A percentile compares a stretch with the other conserved stretches of the same genome.
Conservation (phyloP, 2,888 invertebrate species). For the Chloromyia formosa region DNA sequence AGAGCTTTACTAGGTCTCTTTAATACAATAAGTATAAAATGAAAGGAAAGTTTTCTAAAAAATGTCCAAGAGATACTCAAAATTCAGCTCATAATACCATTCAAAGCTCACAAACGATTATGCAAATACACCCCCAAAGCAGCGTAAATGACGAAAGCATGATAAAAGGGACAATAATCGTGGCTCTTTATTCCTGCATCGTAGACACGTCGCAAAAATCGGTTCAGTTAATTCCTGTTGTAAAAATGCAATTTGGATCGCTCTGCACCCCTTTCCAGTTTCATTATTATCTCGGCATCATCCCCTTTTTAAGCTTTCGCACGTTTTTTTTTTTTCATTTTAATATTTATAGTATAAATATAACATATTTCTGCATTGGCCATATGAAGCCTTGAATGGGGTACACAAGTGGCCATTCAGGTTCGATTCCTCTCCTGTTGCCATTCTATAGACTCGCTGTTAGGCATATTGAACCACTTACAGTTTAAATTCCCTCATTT, state of each 20-base stretch:
- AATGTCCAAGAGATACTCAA: too few species aligned
- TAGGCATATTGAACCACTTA: not conserved
- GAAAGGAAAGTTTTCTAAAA: too few species aligned
- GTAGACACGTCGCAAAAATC: not conserved
- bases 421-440: not conserved
- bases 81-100: too few species aligned
- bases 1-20: too few species aligned
- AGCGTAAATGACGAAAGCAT: not conserved
- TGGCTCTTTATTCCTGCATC: not conserved
- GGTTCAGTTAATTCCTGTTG: not conserved
- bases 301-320: not conserved
- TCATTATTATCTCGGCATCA: not conserved
- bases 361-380: not conserved
- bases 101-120: too few species aligned
- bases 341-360: not conserved
- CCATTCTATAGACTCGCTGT: not conserved
- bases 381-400: not conserved
- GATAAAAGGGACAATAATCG: not conserved
- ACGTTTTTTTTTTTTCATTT: conserved; percentile 1
- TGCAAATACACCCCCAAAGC: not conserved
- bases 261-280: not conserved
- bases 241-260: not conserved
- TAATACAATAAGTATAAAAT: too few species aligned
- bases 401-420: not conserved
- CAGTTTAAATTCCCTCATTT: not conserved